phyloP scores from a whole-genome alignment of 2,113 vertebrate species.

The Hirundichthys speculiger region DNA sequence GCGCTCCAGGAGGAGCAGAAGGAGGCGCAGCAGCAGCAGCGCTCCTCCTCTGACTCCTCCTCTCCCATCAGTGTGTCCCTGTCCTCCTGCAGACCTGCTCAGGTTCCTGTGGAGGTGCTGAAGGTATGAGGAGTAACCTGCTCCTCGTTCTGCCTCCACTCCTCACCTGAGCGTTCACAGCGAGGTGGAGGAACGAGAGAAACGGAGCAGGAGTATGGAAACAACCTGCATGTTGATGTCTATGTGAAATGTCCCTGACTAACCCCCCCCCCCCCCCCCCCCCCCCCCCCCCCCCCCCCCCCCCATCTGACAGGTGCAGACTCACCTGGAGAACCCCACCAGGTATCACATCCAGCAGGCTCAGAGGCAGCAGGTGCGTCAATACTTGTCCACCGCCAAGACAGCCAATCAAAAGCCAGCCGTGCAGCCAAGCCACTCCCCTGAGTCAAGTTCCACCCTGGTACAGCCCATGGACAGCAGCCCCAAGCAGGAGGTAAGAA shows the following conservation, averaged over 20 bases:
- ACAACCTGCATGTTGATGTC: no score
- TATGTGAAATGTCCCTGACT: no score
- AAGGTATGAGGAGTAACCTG: constrained; percentile 78
- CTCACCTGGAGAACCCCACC: constrained; percentile 89
- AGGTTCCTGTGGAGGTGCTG: constrained; percentile 89
- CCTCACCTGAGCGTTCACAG: no score
- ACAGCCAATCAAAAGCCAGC: constrained; percentile 75
- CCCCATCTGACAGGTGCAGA: constrained; percentile 86
- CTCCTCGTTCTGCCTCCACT: no score
- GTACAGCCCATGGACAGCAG: constrained; percentile 67
- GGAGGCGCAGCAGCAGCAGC: constrained; percentile 77
- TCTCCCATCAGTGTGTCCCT: constrained; percentile 79
- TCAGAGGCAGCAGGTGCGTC: constrained; percentile 88
- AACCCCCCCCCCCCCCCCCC: no score
- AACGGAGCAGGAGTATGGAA: no score
- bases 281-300: no score
- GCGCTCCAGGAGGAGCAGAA: constrained; percentile 87
- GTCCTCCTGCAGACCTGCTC: constrained; percentile 74
- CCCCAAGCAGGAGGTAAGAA: constrained; percentile 76
- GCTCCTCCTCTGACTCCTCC: constrained; percentile 57
- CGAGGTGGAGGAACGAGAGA: no score
- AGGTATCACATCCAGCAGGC: constrained; percentile 90
- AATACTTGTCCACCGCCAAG: constrained; percentile 87
- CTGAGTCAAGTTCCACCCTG: constrained; percentile 59
- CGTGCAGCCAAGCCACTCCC: constrained; percentile 36